Evolutionary conservation across 2,113 vertebrate species (phyloP), one percentile per base, ranked within the genome.

Genomic region (Otolemur garnettii): DNA sequence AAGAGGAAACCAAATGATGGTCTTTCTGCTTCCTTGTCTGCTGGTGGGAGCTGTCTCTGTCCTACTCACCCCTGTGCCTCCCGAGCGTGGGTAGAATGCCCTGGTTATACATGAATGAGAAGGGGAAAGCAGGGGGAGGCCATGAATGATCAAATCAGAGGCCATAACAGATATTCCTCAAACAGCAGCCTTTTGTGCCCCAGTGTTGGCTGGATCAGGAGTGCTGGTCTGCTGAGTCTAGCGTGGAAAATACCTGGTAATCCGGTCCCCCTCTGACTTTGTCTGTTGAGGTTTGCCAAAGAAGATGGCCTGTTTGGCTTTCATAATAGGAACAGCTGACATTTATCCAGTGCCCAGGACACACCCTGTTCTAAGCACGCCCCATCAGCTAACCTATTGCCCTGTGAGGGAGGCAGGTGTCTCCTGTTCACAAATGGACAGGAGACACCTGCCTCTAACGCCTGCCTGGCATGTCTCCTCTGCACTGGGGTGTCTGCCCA

Each of bases 381-480:
- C 50, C 50, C 3, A 0, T 19, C 6, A 18, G 9, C 6, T 42
- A 24, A 53, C 26, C 82, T 3, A 4, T 55, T 38, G 14, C n/a
- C n/a, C 60, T 18, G 24, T 5, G 35, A 78, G 82, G 35, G 28
- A 28, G 35, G 10, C 38, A 38, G 38, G 38, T 38, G 9, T 38
- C n/a, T 55, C 42, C 42, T 33, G 57, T 68, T 68, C 28, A 74
- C 60, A 8, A 59, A 9, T 42, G 59, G 81, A 42, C 33, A 1
- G 33, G 1, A 57, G 19, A 0, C 19, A 8, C 55, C 19, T 18
- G 21, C 0, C 55, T 53, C 33, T 42, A 66, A 9, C 12, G 42
- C 79, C 17, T 18, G 57, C n/a, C 35, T 35, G 11, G 0, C 19
- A 53, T 28, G 45, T 5, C 19, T 57, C 26, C 59, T n/a, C 71